A percentile compares a stretch with the other conserved stretches of the same genome.
These are phyloP conservation scores for Falcunculus frontatus DNA, from an alignment of 2,113 vertebrate species.

Conservation along the genomic window DNA sequence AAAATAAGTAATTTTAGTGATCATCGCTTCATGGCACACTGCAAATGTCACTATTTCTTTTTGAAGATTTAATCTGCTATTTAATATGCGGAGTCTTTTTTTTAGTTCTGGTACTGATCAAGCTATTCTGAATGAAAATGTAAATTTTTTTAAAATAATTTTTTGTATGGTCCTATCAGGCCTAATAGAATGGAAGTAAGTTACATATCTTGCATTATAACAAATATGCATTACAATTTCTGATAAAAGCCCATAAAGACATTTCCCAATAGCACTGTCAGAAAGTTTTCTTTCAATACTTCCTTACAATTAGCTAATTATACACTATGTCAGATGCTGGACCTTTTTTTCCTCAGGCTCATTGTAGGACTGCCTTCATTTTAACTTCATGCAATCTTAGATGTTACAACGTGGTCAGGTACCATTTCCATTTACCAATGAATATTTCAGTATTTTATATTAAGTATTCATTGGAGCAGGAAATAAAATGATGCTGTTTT, in stretches of 20 bases:
- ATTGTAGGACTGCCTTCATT: not conserved
- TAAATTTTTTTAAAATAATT: not conserved
- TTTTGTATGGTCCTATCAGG: not conserved
- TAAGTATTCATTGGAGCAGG: conserved; percentile 4
- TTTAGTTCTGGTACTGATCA: not conserved
- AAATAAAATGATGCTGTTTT: not conserved
- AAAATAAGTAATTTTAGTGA: not conserved
- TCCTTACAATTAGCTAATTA: not conserved
- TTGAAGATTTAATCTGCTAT: not conserved
- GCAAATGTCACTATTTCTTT: not conserved
- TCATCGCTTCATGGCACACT: not conserved
- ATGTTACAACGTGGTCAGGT: not conserved
- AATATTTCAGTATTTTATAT: conserved; percentile 33
- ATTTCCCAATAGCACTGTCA: not conserved
- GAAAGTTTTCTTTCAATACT: not conserved
- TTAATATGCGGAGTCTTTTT: not conserved
- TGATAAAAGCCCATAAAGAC: not conserved
- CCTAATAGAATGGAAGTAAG: not conserved
- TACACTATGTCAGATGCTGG: not conserved
- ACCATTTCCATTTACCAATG: not conserved
- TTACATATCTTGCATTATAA: not conserved
- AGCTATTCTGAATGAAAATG: not conserved
- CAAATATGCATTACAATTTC: not conserved
- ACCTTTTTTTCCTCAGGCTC: not conserved
- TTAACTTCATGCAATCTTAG: not conserved